Evolutionary conservation across 2,888 invertebrate species (phyloP), one percentile per base, ranked within the genome.

Genomic region (Pomacea canaliculata): DNA sequence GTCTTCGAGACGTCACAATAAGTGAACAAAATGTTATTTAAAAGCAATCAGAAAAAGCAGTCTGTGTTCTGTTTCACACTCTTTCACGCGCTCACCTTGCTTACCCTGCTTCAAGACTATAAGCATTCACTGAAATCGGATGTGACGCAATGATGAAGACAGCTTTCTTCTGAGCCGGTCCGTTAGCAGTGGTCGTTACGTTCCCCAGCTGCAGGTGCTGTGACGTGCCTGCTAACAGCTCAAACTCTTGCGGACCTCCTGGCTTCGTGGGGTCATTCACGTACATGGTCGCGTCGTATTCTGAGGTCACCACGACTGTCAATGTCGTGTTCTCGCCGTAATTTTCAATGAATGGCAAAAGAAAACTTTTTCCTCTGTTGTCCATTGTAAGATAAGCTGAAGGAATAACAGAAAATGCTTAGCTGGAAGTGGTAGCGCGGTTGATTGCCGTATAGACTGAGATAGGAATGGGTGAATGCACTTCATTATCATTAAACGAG

Each of bases 351-450:
- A 74, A 74, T 9, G 62, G 19, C 48, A 74, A 48, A 10, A 74
- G 69, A 23, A 74, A 74, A n/a, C 62, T 69, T 51, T 69, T 69
- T 1, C 74, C 74, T n/a, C n/a, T 69, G n/a, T 74, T 69, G 69
- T 74, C 74, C 62, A 67, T 16, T 19, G 5, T 12, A 12, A n/a
- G 68, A 23, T 49, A 23, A 0, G 59, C 10, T 63, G 63, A 3
- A 3, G 16, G 16, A 63, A 23, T 63, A 12, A 19, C 2, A 63
- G 51, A 56, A 56, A 56, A 56, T 56, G 10, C 8, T 10, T 56
- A 63, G n/a, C 2, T 60, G 60, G 16, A 60, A 19, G n/a, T 60
- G 4, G 60, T 60, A 60, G 16, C 7, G 16, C n/a, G n/a, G n/a
- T 60, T 18, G 16, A 23, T 23, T 23, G 23, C 23, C 23, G 23